Conservation (phyloP, 2,888 invertebrate genomes). For the Melinaea marsaeus region DNA sequence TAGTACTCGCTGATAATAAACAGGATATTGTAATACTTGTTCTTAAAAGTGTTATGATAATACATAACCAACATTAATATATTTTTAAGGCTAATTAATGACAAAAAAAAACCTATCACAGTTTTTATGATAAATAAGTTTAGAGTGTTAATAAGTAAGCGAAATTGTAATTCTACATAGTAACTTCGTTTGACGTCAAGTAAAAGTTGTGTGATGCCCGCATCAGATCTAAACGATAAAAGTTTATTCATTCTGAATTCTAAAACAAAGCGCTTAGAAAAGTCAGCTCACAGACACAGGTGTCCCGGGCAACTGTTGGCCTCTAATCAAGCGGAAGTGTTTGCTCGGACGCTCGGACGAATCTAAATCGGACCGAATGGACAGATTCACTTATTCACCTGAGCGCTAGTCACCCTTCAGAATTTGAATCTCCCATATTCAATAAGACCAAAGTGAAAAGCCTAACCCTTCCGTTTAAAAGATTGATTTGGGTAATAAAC, state of each 20-base stretch:
- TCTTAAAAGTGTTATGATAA: too few relatives aligned
- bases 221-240: slow-evolving; percentile 61
- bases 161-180: slow-evolving; percentile 24
- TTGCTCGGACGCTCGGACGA: slow-evolving; percentile 56
- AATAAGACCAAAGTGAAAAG: slow-evolving; percentile 49
- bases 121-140: too few relatives aligned
- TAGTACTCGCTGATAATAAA: not conserved
- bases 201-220: slow-evolving; percentile 59
- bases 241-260: slow-evolving; percentile 58
- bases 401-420: slow-evolving; percentile 32
- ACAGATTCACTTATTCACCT: slow-evolving; percentile 31
- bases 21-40: not conserved
- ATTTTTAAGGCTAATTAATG: too few relatives aligned
- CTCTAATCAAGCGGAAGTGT: slow-evolving; percentile 75
- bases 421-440: slow-evolving; percentile 31
- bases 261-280: slow-evolving; percentile 67
- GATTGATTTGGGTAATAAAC: slow-evolving; percentile 39
- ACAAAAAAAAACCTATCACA: too few relatives aligned
- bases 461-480: slow-evolving; percentile 48
- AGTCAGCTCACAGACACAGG: slow-evolving; percentile 63
- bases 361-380: slow-evolving; percentile 41
- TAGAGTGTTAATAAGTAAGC: too few relatives aligned
- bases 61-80: too few relatives aligned
- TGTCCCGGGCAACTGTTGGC: slow-evolving; percentile 59
- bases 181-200: slow-evolving; percentile 42